Evolutionary conservation across 2,888 invertebrate species (phyloP).

Genomic region (Microplitis manilae): DNA sequence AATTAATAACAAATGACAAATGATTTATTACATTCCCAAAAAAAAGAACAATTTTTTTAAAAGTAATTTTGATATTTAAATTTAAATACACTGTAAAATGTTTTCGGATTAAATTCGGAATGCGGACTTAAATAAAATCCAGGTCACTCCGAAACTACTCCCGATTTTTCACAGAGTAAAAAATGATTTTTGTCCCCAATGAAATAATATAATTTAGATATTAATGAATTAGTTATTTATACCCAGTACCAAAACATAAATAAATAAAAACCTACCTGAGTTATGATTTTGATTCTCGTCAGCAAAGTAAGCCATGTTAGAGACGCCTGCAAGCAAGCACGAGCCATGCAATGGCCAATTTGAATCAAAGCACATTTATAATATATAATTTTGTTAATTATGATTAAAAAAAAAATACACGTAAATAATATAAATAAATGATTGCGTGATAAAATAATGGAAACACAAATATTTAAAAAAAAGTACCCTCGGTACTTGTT

Average conservation of each 20-base stretch:
- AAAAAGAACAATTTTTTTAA: no score
- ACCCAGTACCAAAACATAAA: background rate
- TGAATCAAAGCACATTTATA: conserved; percentile 55
- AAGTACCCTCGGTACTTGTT: background rate
- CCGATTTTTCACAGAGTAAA: background rate
- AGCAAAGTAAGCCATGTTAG: conserved; percentile 85
- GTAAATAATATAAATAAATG: background rate
- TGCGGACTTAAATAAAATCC: no score
- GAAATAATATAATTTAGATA: background rate
- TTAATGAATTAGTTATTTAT: background rate
- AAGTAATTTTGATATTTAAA: no score
- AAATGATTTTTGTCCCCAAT: background rate
- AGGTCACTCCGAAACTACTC: no score
- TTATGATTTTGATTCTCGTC: conserved; percentile 81
- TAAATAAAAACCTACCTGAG: conserved; percentile 69
- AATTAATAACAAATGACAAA: no score
- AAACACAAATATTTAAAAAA: background rate
- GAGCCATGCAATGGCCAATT: conserved; percentile 68
- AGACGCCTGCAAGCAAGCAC: conserved; percentile 79
- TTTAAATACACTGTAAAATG: no score
- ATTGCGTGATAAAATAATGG: background rate
- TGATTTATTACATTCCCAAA: no score
- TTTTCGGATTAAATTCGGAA: no score
- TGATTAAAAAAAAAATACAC: conserved; percentile 7
- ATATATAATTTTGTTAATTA: conserved; percentile 39